These are phyloP conservation scores for Desoria tigrina DNA, from an alignment of 2,888 invertebrate genomes.

Conservation along the genomic window DNA sequence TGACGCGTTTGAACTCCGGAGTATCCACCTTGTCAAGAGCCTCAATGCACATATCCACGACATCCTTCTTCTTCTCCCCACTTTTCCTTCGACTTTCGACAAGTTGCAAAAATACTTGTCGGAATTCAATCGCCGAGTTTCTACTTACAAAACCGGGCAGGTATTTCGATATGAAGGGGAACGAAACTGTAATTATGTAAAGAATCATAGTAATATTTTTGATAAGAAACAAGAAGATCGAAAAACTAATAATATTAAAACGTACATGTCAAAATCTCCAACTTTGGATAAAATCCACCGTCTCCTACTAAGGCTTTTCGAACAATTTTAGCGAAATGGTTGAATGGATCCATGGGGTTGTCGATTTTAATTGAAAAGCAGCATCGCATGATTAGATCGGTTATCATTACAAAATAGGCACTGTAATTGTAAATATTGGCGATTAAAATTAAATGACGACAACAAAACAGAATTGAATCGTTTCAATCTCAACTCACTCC, in stretches of 20 bases:
- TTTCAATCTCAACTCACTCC: too few relatives aligned
- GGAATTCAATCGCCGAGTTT: slow-evolving; percentile 21
- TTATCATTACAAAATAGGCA: slow-evolving; percentile 35
- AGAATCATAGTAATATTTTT: slow-evolving; percentile 3
- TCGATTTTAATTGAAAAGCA: slow-evolving; percentile 36
- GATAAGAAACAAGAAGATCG: not conserved
- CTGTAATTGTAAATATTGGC: too few relatives aligned
- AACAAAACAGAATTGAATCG: too few relatives aligned
- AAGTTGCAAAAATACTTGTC: slow-evolving; percentile 26
- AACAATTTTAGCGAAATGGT: slow-evolving; percentile 30
- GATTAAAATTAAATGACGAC: too few relatives aligned
- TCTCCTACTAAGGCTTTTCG: not conserved
- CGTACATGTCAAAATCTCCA: slow-evolving; percentile 25
- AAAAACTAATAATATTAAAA: not conserved
- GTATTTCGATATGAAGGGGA: slow-evolving; percentile 34
- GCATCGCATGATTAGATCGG: slow-evolving; percentile 32
- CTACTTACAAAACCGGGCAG: slow-evolving; percentile 18
- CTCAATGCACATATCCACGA: slow-evolving; percentile 27
- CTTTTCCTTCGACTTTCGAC: slow-evolving; percentile 25
- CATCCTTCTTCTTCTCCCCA: slow-evolving; percentile 34
- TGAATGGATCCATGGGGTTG: slow-evolving; percentile 11
- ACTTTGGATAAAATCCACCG: not conserved
- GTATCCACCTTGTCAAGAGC: slow-evolving; percentile 35
- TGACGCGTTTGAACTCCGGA: slow-evolving; percentile 38
- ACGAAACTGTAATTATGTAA: slow-evolving; percentile 42